Evolutionary conservation across 1,140 invertebrate species (phyloP).

Genomic region (Diploscapter pachys): DNA sequence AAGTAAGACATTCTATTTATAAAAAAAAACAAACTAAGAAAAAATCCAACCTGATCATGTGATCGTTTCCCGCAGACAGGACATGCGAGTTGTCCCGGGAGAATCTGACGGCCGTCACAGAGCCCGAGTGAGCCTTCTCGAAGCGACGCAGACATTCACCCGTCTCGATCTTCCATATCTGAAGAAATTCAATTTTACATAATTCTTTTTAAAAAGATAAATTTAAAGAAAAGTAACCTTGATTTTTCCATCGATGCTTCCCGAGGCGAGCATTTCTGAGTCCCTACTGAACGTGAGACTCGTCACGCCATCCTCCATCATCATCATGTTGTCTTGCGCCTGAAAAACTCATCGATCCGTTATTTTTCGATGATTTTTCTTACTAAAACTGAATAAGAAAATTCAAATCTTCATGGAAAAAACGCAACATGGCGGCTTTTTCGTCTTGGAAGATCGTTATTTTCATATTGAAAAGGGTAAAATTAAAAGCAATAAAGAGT

Average conservation of each 20-base stretch:
- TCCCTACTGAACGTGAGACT: conserved; percentile 89
- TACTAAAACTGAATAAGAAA: background rate
- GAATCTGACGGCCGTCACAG: conserved; percentile 94
- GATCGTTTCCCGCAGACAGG: conserved; percentile 90
- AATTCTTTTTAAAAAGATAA: conserved; percentile 14
- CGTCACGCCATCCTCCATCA: conserved; percentile 97
- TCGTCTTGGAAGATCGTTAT: no score
- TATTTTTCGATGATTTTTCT: conserved; percentile 5
- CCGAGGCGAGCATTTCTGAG: conserved; percentile 93
- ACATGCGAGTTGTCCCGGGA: conserved; percentile 95
- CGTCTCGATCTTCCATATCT: conserved; percentile 92
- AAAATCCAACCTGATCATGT: conserved; percentile 72
- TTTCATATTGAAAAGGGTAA: no score
- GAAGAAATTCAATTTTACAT: conserved; percentile 53
- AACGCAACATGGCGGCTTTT: no score
- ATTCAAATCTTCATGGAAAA: no score
- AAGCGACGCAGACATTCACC: conserved; percentile 91
- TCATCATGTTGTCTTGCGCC: conserved; percentile 90
- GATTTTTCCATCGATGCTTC: conserved; percentile 84
- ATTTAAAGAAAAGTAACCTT: conserved; percentile 60
- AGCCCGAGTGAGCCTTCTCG: conserved; percentile 91
- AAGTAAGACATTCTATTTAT: no score
- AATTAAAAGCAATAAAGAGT: no score
- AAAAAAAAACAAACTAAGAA: no score
- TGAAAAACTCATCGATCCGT: conserved; percentile 36